Evolutionary conservation across 92 coral and sea anemone species (phyloP).

Genomic region (Hydrozoanthus gracilis): DNA sequence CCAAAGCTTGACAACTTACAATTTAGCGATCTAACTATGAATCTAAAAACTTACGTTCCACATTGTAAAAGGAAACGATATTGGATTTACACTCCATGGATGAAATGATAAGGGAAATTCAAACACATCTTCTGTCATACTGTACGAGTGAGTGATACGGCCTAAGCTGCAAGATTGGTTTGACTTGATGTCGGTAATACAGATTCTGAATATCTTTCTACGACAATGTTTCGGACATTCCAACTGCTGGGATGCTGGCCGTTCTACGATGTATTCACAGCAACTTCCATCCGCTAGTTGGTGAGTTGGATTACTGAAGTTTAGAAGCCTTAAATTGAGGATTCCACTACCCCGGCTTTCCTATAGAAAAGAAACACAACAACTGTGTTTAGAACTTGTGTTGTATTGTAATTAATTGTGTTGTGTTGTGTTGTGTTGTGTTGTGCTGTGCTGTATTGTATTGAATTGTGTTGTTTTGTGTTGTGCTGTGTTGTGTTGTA

Average conservation of each 20-base stretch:
- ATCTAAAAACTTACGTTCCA: slow-evolving; percentile 10
- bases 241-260: not conserved
- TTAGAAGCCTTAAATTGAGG: not conserved
- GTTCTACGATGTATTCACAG: not conserved
- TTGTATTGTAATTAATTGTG: too few relatives aligned
- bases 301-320: slow-evolving; percentile 22
- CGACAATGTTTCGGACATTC: not conserved
- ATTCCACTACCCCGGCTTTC: slow-evolving; percentile 6
- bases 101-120: not conserved
- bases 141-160: not conserved
- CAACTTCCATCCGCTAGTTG: slow-evolving; percentile 6
- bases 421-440: too few relatives aligned
- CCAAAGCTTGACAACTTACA: too few relatives aligned
- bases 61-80: slow-evolving; percentile 15
- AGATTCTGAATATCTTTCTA: not conserved
- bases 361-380: not conserved
- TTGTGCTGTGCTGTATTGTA: too few relatives aligned
- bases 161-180: slow-evolving; percentile 11
- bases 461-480: too few relatives aligned
- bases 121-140: not conserved
- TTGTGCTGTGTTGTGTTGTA: too few relatives aligned
- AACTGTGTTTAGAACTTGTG: not conserved
- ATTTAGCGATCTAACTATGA: too few relatives aligned
- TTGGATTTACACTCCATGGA: not conserved
- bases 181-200: not conserved